phyloP scores from a whole-genome alignment of 2,113 vertebrate species.

The Callospermophilus lateralis region DNA sequence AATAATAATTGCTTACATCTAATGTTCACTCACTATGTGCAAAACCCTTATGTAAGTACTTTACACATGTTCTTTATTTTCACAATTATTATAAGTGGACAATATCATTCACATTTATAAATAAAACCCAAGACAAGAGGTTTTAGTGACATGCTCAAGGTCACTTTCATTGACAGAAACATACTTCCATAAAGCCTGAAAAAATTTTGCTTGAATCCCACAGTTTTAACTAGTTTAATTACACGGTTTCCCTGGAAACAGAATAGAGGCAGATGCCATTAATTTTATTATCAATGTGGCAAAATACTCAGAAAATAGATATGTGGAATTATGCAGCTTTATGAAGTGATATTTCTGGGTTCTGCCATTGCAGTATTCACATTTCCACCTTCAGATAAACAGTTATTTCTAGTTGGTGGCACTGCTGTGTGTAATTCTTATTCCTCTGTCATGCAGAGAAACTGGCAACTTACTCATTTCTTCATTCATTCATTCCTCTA shows the following conservation, averaged over 20 bases:
- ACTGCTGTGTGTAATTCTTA: neutral
- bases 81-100: neutral
- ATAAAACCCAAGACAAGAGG: neutral
- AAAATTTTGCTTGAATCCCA: neutral
- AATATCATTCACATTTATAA: neutral
- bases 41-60: neutral
- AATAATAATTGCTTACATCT: neutral
- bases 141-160: neutral
- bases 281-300: neutral
- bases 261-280: neutral
- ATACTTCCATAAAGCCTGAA: neutral
- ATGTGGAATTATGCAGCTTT: neutral
- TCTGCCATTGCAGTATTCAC: neutral
- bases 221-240: neutral
- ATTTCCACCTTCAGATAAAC: neutral
- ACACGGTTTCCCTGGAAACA: neutral
- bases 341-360: neutral
- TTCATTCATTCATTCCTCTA: neutral
- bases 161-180: neutral
- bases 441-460: neutral
- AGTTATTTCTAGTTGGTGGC: neutral
- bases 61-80: neutral
- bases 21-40: neutral
- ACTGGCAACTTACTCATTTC: neutral
- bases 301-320: slow-evolving; percentile 26